These are phyloP conservation scores for Prionace glauca DNA, from an alignment of 2,797 vertebrate genomes.

Conservation along the genomic window DNA sequence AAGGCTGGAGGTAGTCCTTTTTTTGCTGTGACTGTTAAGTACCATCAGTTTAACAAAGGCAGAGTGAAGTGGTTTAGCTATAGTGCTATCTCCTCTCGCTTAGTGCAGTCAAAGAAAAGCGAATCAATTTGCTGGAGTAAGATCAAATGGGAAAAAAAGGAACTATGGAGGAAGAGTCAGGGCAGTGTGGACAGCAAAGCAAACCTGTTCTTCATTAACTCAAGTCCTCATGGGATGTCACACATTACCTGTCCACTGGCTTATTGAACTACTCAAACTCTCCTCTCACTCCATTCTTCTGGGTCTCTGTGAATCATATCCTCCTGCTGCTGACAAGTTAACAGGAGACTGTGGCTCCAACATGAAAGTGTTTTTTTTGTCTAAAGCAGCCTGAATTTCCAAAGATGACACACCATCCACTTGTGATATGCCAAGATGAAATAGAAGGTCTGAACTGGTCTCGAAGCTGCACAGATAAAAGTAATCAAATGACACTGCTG, in stretches of 20 bases:
- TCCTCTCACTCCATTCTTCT: constrained; percentile 64
- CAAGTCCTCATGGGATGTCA: constrained; percentile 74
- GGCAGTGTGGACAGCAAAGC: constrained; percentile 78
- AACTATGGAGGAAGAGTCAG: constrained; percentile 70
- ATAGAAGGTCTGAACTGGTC: constrained; percentile 68
- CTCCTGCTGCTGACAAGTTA: constrained; percentile 67
- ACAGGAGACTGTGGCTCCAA: constrained; percentile 65
- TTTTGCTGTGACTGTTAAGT: not conserved
- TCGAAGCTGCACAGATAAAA: constrained; percentile 75
- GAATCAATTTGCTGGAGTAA: constrained; percentile 69
- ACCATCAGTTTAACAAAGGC: not conserved
- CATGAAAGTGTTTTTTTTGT: constrained; percentile 70
- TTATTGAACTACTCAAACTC: constrained; percentile 82
- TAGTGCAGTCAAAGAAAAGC: constrained; percentile 49
- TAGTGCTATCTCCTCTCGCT: constrained; percentile 49
- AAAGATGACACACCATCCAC: constrained; percentile 67
- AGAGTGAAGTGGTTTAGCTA: constrained; percentile 42
- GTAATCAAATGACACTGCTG: constrained; percentile 89
- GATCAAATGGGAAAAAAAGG: constrained; percentile 64
- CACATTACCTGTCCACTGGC: constrained; percentile 87
- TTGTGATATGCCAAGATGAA: constrained; percentile 73
- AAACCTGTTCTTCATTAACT: constrained; percentile 95
- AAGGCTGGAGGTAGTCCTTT: not conserved
- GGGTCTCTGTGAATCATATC: constrained; percentile 66
- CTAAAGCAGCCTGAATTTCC: constrained; percentile 67